A percentile compares a stretch with the other conserved stretches of the same genome.
phyloP scores from a whole-genome alignment of 2,888 invertebrate genomes.

The Oscheius sp. region DNA sequence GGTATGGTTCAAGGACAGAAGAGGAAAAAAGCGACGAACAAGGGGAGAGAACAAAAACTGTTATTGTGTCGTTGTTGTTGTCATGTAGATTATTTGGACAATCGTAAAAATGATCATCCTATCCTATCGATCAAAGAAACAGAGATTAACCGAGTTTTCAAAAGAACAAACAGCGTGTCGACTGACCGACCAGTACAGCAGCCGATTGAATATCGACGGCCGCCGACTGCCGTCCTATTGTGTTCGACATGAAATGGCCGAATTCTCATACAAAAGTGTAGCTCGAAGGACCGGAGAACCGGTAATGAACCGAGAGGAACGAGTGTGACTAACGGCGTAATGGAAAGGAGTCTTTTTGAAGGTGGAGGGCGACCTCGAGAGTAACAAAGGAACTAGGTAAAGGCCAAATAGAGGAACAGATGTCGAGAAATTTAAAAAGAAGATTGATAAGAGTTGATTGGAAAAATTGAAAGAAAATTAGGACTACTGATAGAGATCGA shows the following conservation, averaged over 20 bases:
- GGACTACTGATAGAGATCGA: too few relatives aligned
- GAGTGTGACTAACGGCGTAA: slow-evolving; percentile 1
- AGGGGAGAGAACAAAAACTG: too few relatives aligned
- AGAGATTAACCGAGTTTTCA: neutral
- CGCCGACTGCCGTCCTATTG: neutral
- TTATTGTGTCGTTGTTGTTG: neutral
- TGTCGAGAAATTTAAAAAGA: neutral
- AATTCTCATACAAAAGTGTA: neutral
- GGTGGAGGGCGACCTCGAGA: too few relatives aligned
- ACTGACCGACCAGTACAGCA: neutral
- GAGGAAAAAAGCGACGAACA: too few relatives aligned
- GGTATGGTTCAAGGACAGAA: neutral
- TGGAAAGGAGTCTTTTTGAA: neutral
- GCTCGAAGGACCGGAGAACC: neutral
- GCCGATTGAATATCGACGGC: neutral
- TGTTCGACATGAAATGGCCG: neutral
- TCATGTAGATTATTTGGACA: neutral
- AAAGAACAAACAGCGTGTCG: too few relatives aligned
- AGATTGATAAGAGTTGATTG: neutral
- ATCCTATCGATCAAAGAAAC: neutral
- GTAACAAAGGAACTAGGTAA: slow-evolving; percentile 11
- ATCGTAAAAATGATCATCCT: neutral
- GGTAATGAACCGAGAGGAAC: slow-evolving; percentile 7
- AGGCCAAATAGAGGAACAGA: slow-evolving; percentile 1
- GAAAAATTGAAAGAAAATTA: neutral